Evolutionary conservation across 2,113 vertebrate species (phyloP), one percentile per base, ranked within the genome.

Genomic region (Columba livia): DNA sequence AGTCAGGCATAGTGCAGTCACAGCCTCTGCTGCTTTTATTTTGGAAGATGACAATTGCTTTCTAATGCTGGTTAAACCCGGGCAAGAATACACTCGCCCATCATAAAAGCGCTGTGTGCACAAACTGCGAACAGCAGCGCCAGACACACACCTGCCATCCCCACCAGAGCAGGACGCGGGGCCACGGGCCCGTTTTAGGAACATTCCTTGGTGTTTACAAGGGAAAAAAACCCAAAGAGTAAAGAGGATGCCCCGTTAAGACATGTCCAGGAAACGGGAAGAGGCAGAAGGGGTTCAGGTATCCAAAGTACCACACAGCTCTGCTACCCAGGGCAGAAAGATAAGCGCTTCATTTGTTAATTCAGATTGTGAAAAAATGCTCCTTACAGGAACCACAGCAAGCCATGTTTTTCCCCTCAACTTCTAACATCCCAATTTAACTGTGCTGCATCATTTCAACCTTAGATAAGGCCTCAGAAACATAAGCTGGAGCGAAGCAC

Each of bases 381-480:
- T 90, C 72, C 32, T 67, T 9, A 38, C 7, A 56, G 44, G 23
- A 72, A 80, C 85, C 11, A 75, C 1, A 69, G 50, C 2, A 0
- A 65, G 20, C 11, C 0, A 0, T 1, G 4, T 15, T 29, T 24
- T 56, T 34, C 18, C 4, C 21, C 40, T 34, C 32, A 24, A 14
- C 29, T 61, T 19, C 20, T 66, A 71, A 60, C 14, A 11, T 69
- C 36, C 28, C 48, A 38, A 36, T 50, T 90, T 19, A 87, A 42
- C 36, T 29, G 11, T 42, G 36, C 31, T 6, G 2, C 18, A 10
- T 32, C 62, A 58, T 23, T 71, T 70, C 64, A 66, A n/a, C 28
- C 10, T 83, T 6, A 53, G 11, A 3, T 7, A 79, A 48, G 10
- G 18, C 57, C 32, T 88, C 54, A 57, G 53, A 74, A 61, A 32